Evolutionary conservation across 2,797 vertebrate species (phyloP).

Genomic region (Mus spretus): DNA sequence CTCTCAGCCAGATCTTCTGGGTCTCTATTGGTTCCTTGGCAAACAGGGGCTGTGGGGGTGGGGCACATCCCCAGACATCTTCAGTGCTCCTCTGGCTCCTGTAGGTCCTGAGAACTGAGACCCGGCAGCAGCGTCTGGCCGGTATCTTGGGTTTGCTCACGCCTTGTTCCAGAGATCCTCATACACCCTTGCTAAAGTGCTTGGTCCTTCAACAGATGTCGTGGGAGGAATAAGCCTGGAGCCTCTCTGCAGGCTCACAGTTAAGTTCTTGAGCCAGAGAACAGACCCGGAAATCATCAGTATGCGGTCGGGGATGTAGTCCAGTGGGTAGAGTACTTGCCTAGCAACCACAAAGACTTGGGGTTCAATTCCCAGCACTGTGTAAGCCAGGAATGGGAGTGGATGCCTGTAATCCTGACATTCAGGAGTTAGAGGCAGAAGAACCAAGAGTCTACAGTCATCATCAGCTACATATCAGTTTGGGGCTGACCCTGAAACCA

Average conservation of each 20-base stretch:
- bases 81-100: not conserved
- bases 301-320: not conserved
- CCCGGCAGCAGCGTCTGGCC: not conserved
- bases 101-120: not conserved
- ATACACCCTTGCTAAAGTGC: not conserved
- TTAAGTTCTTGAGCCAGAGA: not conserved
- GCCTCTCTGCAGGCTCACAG: not conserved
- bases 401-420: not conserved
- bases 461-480: not conserved
- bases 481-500: not conserved
- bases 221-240: not conserved
- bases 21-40: not conserved
- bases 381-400: not conserved
- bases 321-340: not conserved
- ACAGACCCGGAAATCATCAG: not conserved
- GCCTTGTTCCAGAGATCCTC: not conserved
- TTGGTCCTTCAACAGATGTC: not conserved
- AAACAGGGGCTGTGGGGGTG: not conserved
- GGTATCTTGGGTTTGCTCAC: not conserved
- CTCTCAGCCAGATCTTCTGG: not conserved
- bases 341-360: not conserved
- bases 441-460: not conserved
- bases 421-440: not conserved
- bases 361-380: not conserved
- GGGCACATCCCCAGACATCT: not conserved